phyloP scores from a whole-genome alignment of 2,888 invertebrate species.

The Caenorhabditis macrosperma region DNA sequence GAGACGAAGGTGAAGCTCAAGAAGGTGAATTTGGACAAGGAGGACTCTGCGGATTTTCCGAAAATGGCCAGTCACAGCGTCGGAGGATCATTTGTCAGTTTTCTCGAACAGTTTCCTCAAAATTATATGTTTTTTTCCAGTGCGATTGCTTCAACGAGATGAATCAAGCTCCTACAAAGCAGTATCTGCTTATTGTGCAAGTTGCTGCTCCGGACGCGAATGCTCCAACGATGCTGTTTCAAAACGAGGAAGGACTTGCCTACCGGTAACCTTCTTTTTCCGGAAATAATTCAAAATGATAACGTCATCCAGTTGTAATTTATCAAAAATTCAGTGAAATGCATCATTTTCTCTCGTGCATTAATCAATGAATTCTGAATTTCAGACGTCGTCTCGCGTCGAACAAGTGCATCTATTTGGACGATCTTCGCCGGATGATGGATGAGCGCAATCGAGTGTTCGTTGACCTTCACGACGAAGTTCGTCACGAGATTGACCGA shows the following conservation, averaged over 20 bases:
- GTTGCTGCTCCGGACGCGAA: conserved; percentile 29
- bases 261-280: conserved; percentile 23
- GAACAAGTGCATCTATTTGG: conserved; percentile 55
- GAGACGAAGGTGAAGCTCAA: conserved; percentile 22
- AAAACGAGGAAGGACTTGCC: conserved; percentile 55
- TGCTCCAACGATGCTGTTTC: conserved; percentile 31
- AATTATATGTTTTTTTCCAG: conserved; percentile 13
- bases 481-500: conserved; percentile 52
- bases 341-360: background rate
- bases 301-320: too few relatives aligned
- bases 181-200: conserved; percentile 43
- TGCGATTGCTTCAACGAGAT: conserved; percentile 48
- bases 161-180: conserved; percentile 34
- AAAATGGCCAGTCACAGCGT: conserved; percentile 33
- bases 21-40: conserved; percentile 38
- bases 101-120: too few relatives aligned
- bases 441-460: conserved; percentile 38
- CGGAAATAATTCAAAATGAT: background rate
- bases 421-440: conserved; percentile 55
- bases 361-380: too few relatives aligned
- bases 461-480: conserved; percentile 50
- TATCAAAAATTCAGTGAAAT: background rate
- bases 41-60: conserved; percentile 24
- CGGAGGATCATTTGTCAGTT: conserved; percentile 42
- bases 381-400: conserved; percentile 50